Evolutionary conservation across 2,797 vertebrate genomes (phyloP), one percentile per base, ranked within the genome.

Genomic region (Tangara arthus): DNA sequence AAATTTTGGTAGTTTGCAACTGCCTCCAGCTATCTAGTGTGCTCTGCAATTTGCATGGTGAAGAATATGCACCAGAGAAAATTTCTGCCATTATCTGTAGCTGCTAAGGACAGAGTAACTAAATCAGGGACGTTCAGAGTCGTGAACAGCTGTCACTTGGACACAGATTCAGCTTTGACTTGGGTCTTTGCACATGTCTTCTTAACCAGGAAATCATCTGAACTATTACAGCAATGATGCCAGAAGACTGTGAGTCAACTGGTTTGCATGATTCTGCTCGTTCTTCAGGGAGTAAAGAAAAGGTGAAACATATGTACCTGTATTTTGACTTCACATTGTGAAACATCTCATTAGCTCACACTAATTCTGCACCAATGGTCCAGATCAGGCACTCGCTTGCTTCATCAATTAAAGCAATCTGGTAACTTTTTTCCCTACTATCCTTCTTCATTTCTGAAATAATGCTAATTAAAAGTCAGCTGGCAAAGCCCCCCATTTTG

Each of bases 371-470:
- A 24, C 47, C 53, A 34, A 9, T 19, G 6, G 35, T 77, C 42
- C 63, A 57, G n/a, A 81, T 30, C 2, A 2, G 44, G 57, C 20
- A 70, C 14, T 44, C 0, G 0, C 63, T 79, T 39, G 18, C 66
- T 70, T 88, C 10, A 2, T 47, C n/a, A 49, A 15, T 59, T 76
- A 60, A 8, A 89, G 19, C 17, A 75, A 52, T 12, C 49, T 63
- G 37, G 19, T 39, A 66, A 66, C 18, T 70, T 39, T 37, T 70
- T 71, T 49, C 28, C 22, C 60, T 7, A 6, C 21, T 83, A 37
- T 77, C 27, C 68, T 89, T 83, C 30, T 64, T 65, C 8, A 24
- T 75, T 94, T 95, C 63, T 89, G 87, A 82, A 84, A 78, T 68
- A 87, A 75, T 5, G 4, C 27, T 37, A 64, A 79, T 89, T 86